Percentiles rank a stretch among this genome's conserved stretches.
phyloP scores from a whole-genome alignment of 2,888 invertebrate genomes.

The Poecilobothrus nobilitatus region DNA sequence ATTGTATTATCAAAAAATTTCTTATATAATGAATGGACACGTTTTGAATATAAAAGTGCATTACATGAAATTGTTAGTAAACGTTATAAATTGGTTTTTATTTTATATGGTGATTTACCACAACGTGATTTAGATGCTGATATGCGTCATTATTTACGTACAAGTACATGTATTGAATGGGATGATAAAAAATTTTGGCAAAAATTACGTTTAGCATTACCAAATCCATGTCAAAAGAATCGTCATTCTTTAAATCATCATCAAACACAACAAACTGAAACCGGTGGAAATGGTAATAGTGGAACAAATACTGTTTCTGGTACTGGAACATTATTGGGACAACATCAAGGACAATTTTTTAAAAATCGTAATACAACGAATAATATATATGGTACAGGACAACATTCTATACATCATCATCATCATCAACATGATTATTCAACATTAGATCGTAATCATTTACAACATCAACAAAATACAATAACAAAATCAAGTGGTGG shows the following conservation, averaged over 20 bases:
- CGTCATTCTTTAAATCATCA: background rate
- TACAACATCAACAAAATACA: background rate
- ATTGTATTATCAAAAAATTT: slow-evolving; percentile 88
- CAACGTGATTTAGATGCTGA: slow-evolving; percentile 85
- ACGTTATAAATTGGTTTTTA: slow-evolving; percentile 77
- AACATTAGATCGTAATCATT: slow-evolving; percentile 3
- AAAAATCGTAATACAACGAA: slow-evolving; percentile 46
- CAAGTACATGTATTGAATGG: slow-evolving; percentile 87
- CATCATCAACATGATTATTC: slow-evolving; percentile 4
- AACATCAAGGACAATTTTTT: background rate
- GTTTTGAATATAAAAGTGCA: slow-evolving; percentile 90
- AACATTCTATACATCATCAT: slow-evolving; percentile 16
- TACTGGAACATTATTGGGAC: background rate
- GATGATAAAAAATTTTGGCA: slow-evolving; percentile 96
- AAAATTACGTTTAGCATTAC: slow-evolving; percentile 85
- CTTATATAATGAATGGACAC: slow-evolving; percentile 89
- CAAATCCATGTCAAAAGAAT: slow-evolving; percentile 43
- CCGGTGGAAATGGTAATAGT: background rate
- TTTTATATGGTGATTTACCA: slow-evolving; percentile 82
- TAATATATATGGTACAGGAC: slow-evolving; percentile 62
- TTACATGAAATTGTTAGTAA: slow-evolving; percentile 82
- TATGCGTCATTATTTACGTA: slow-evolving; percentile 78
- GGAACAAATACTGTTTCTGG: background rate
- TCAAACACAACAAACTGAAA: background rate
- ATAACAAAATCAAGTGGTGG: slow-evolving; percentile 5